Evolutionary conservation across 2,888 invertebrate genomes (phyloP).

Genomic region (Lissocephala sabroskyi): DNA sequence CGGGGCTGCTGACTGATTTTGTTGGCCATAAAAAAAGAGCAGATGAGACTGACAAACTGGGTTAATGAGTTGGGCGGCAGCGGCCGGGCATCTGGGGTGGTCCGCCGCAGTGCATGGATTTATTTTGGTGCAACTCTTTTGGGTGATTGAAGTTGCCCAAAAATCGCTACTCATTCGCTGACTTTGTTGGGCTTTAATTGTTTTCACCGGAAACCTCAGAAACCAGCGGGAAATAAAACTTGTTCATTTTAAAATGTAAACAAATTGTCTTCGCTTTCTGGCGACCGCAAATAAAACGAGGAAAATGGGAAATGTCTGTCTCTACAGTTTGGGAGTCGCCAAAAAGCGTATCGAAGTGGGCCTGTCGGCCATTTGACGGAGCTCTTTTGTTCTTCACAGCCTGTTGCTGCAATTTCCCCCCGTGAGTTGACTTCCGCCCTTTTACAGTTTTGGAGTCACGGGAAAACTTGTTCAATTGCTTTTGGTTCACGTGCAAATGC

Average conservation of each 20-base stretch:
- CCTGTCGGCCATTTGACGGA: too few relatives aligned
- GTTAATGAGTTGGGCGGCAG: slow-evolving; percentile 55
- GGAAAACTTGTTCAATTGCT: background rate
- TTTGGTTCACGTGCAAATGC: slow-evolving; percentile 1
- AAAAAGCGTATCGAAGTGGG: background rate
- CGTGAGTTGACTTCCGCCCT: too few relatives aligned
- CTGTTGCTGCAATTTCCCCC: background rate
- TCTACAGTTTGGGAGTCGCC: background rate
- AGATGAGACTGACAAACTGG: slow-evolving; percentile 50
- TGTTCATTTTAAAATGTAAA: slow-evolving; percentile 8
- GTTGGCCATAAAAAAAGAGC: slow-evolving; percentile 32
- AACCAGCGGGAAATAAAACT: background rate
- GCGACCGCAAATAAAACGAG: slow-evolving; percentile 26
- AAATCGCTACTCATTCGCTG: too few relatives aligned
- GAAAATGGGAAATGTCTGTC: background rate
- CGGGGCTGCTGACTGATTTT: background rate
- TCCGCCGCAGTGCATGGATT: slow-evolving; percentile 9
- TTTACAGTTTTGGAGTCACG: background rate
- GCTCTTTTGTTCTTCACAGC: too few relatives aligned
- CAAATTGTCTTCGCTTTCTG: slow-evolving; percentile 15
- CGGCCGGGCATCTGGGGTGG: too few relatives aligned
- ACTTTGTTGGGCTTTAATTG: background rate
- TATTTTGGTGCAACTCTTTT: background rate
- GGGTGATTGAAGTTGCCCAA: too few relatives aligned
- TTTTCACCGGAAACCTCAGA: slow-evolving; percentile 3